phyloP scores from a whole-genome alignment of 92 coral and sea anemone species.

The Phenganax stokvisi region DNA sequence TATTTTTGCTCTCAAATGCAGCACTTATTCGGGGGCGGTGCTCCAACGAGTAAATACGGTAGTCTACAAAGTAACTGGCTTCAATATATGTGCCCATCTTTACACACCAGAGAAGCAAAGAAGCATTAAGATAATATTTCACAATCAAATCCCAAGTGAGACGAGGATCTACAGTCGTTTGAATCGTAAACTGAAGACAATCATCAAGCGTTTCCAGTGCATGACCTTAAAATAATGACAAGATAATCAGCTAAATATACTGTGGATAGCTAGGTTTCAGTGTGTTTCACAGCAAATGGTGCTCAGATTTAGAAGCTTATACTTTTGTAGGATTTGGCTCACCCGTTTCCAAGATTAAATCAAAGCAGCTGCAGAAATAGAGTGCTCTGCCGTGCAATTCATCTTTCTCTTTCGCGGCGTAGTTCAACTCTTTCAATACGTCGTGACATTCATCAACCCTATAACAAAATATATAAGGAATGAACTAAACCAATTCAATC shows the following conservation, averaged over 20 bases:
- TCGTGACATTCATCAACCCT: slow-evolving; percentile 71
- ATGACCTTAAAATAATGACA: slow-evolving; percentile 49
- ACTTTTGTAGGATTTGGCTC: not conserved
- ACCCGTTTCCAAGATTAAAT: slow-evolving; percentile 84
- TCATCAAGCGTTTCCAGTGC: slow-evolving; percentile 55
- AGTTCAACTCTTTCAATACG: slow-evolving; percentile 71
- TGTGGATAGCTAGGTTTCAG: not conserved
- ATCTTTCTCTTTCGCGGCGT: slow-evolving; percentile 63
- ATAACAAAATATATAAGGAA: not conserved
- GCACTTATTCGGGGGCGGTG: no score
- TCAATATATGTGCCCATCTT: not conserved
- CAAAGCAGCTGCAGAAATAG: slow-evolving; percentile 84
- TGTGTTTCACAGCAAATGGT: not conserved
- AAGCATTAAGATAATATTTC: slow-evolving; percentile 73
- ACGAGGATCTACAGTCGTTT: slow-evolving; percentile 69
- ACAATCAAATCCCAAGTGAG: slow-evolving; percentile 67
- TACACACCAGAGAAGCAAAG: slow-evolving; percentile 77
- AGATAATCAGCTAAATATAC: not conserved
- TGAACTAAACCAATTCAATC: not conserved
- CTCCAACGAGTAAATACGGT: no score
- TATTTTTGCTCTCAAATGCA: no score
- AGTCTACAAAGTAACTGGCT: not conserved
- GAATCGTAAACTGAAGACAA: slow-evolving; percentile 60
- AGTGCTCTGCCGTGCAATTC: slow-evolving; percentile 80
- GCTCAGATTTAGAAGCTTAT: no score